phyloP scores from a whole-genome alignment of 2,797 vertebrate genomes.

The Danio albolineatus region DNA sequence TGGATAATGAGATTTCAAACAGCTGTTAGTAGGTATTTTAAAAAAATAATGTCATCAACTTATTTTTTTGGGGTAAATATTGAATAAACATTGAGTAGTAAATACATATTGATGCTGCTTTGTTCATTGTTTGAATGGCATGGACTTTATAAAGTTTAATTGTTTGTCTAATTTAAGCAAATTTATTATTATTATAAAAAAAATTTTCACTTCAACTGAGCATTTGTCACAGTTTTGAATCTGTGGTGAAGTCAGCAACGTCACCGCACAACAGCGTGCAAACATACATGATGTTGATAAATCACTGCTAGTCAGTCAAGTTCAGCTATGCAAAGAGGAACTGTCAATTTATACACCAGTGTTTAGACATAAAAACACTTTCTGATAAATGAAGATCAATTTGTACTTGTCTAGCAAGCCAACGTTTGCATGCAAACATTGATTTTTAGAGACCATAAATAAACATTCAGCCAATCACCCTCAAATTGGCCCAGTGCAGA shows the following conservation, averaged over 20 bases:
- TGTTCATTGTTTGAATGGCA: too few relatives aligned
- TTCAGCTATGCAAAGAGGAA: constrained; percentile 23
- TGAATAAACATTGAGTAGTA: too few relatives aligned
- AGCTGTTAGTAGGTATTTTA: too few relatives aligned
- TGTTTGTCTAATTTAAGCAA: too few relatives aligned
- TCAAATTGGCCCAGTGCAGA: constrained; percentile 21
- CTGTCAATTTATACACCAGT: constrained; percentile 40
- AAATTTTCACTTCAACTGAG: too few relatives aligned
- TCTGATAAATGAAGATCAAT: constrained; percentile 54
- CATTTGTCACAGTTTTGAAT: background rate
- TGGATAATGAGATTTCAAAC: too few relatives aligned
- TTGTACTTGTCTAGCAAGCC: constrained; percentile 49
- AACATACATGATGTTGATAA: constrained; percentile 23
- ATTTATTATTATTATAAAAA: too few relatives aligned
- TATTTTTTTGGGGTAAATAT: too few relatives aligned
- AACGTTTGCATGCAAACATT: constrained; percentile 40
- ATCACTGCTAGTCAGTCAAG: constrained; percentile 10
- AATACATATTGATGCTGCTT: too few relatives aligned
- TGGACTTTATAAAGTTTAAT: too few relatives aligned
- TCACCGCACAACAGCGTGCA: background rate
- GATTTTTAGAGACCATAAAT: constrained; percentile 45
- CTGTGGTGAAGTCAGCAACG: background rate
- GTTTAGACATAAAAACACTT: constrained; percentile 33
- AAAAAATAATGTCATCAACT: too few relatives aligned
- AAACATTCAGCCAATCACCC: constrained; percentile 22